Evolutionary conservation across 2,888 invertebrate genomes (phyloP), one percentile per base, ranked within the genome.

Genomic region (Leptinotarsa peninsularis): DNA sequence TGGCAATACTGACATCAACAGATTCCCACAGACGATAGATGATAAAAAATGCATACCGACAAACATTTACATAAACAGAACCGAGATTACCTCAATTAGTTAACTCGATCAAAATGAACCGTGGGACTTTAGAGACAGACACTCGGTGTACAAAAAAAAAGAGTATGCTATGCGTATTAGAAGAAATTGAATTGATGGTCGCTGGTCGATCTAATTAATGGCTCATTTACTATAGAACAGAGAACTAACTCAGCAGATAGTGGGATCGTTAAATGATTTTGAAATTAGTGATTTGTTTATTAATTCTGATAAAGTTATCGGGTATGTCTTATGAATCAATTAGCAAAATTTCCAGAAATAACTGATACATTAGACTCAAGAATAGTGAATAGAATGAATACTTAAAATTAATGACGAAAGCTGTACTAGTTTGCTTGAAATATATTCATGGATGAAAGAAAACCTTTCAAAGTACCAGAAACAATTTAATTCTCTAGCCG

Each of bases 71-170:
- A 63, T n/a, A 17, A 27, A 33, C 43, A 10, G 27, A 63, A 63
- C 33, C 63, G n/a, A 63, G 33, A 63, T 63, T 43, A 27, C n/a
- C 33, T 63, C 63, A 63, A 63, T 63, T 63, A 33, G 43, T 58
- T 43, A 43, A 63, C 27, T 63, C 17, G 63, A 27, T 63, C 63
- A 17, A 33, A 27, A 63, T 43, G 18, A 63, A 63, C 63, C 43
- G 63, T 63, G 63, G 63, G 63, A 63, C 33, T 63, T 17, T 17
- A 17, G 14, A 63, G 63, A 27, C 33, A 33, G 63, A 63, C 43
- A 63, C 43, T 63, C 2, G 33, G 2, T 4, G 33, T 15, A 17
- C 3, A 3, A 10, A 63, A 15, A 27, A 27, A 63, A 63, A 63
- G n/a, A 63, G 1, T 33, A 33, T 33, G n/a, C 43, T 23, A 63